Evolutionary conservation across 2,113 vertebrate species (phyloP), one percentile per base, ranked within the genome.

Genomic region (Mystacornis crossleyi): DNA sequence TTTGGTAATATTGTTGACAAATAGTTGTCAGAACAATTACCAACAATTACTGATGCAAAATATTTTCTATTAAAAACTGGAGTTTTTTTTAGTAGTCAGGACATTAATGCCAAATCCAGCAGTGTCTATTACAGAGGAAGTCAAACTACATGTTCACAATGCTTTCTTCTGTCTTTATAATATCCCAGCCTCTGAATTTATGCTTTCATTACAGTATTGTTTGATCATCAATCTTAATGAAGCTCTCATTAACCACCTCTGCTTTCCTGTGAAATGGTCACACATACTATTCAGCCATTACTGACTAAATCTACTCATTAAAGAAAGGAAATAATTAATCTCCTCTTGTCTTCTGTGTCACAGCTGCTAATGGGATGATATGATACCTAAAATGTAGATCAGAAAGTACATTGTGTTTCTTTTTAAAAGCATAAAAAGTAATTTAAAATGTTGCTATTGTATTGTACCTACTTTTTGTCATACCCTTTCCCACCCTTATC

Each of bases 191-290:
- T 71, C 77, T 86, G 60, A 86, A 86, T 93, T 90, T 70, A 89
- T 77, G 60, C 42, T 79, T 90, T 96, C 91, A 92, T 92, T 89
- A 73, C 43, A 50, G 42, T 86, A 90, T 64, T 90, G 71, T 83
- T 95, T 89, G 42, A 86, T 95, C 82, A 93, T 88, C 79, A 73
- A 67, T 95, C 79, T 92, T 95, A 93, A 92, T 93, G 79, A 96
- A 93, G 86, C 14, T 86, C 88, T 89, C 82, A 90, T 92, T 95
- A 95, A 88, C 82, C 66, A 92, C 71, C 64, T 95, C 67, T 94
- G 65, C 70, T 93, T 88, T 92, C 74, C 88, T 83, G 75, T 81
- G 64, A 83, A 86, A 93, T 50, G 62, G 55, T 90, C 71, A 81
- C 38, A 62, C 1, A 8, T 42, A 62, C 64, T 70, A 10, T 51